phyloP scores from a whole-genome alignment of 2,888 invertebrate species.

The Nysson spinosus region DNA sequence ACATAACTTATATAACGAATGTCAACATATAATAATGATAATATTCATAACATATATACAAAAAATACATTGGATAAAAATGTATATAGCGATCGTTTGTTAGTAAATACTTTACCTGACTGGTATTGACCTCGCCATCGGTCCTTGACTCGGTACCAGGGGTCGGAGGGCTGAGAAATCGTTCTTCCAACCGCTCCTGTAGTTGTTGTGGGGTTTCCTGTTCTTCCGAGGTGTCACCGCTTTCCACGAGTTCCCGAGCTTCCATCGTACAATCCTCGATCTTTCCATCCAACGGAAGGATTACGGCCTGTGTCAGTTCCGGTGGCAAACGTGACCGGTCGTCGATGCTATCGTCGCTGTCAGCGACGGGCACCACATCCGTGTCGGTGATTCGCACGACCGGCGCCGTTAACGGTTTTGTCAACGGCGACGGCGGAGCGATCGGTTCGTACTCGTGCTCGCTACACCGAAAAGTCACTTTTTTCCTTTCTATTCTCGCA shows the following conservation, averaged over 20 bases:
- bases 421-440: conserved; percentile 83
- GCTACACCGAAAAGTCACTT: conserved; percentile 80
- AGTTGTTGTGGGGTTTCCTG: conserved; percentile 79
- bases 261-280: conserved; percentile 77
- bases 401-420: conserved; percentile 64
- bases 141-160: conserved; percentile 78
- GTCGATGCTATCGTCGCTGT: conserved; percentile 76
- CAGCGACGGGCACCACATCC: conserved; percentile 74
- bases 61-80: no score
- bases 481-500: conserved; percentile 27
- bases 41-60: no score
- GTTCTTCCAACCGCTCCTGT: conserved; percentile 83
- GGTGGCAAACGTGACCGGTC: conserved; percentile 66
- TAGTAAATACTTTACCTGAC: conserved; percentile 77
- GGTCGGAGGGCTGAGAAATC: conserved; percentile 80
- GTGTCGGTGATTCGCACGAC: conserved; percentile 78
- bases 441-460: conserved; percentile 96
- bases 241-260: conserved; percentile 70
- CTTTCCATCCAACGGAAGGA: conserved; percentile 75
- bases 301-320: conserved; percentile 71
- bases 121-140: conserved; percentile 81
- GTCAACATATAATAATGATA: no score
- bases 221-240: conserved; percentile 75
- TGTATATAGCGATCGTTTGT: no score
- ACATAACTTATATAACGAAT: no score